A percentile compares a stretch with the other conserved stretches of the same genome.
Conservation (phyloP, 2,888 invertebrate species). For the Plebejus argus region DNA sequence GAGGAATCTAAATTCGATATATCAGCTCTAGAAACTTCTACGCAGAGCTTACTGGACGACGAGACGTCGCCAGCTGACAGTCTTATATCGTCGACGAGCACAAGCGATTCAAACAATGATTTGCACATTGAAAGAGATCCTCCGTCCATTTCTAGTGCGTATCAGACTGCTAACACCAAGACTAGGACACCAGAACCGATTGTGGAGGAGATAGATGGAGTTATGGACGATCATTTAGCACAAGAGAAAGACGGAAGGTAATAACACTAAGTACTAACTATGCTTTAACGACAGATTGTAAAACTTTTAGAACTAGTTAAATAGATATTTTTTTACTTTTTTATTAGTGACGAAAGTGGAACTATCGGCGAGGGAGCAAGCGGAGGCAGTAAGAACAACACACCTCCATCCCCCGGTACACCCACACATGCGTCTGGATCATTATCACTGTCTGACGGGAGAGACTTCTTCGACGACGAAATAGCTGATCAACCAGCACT, state of each 20-base stretch:
- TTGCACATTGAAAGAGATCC: slow-evolving; percentile 70
- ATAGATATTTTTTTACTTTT: not conserved
- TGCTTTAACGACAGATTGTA: not conserved
- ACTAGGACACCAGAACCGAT: slow-evolving; percentile 73
- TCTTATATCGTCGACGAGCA: slow-evolving; percentile 83
- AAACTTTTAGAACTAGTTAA: not conserved
- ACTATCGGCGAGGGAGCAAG: slow-evolving; percentile 49
- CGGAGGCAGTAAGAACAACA: slow-evolving; percentile 63
- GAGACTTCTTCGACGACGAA: slow-evolving; percentile 93
- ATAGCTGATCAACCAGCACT: slow-evolving; percentile 94
- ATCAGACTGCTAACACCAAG: slow-evolving; percentile 78
- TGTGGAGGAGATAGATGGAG: slow-evolving; percentile 54
- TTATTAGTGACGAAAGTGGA: slow-evolving; percentile 41
- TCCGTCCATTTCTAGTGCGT: slow-evolving; percentile 70
- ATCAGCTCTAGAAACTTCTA: slow-evolving; percentile 85
- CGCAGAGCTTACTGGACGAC: slow-evolving; percentile 87
- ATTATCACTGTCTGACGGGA: slow-evolving; percentile 89
- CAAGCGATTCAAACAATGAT: slow-evolving; percentile 82
- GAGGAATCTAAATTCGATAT: slow-evolving; percentile 89
- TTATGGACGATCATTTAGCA: slow-evolving; percentile 62
- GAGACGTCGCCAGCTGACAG: slow-evolving; percentile 93
- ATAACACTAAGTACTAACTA: slow-evolving; percentile 33
- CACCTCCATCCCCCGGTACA: slow-evolving; percentile 85
- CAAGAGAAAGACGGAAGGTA: slow-evolving; percentile 63
- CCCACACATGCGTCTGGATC: slow-evolving; percentile 91